These are phyloP conservation scores for Ephydatia muelleri DNA, from an alignment of 37 sponge, comb jelly and placozoan genomes.

Conservation along the genomic window DNA sequence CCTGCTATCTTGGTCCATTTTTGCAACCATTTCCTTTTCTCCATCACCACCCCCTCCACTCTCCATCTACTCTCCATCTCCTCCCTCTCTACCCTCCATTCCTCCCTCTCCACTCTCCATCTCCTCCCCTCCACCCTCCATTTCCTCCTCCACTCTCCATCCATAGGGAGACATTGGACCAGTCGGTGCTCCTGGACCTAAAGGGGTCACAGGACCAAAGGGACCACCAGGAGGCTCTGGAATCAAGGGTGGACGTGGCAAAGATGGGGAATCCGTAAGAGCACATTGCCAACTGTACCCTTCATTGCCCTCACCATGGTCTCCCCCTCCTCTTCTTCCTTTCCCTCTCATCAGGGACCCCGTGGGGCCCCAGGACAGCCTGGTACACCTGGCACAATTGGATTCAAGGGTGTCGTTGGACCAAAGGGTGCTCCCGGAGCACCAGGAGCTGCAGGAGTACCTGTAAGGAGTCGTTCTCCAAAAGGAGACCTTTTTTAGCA, in stretches of 20 bases:
- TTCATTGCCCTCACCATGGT: background rate
- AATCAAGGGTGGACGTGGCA: background rate
- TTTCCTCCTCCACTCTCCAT: too few species aligned
- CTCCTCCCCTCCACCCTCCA: background rate
- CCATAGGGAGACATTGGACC: conserved; percentile 13
- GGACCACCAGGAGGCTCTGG: conserved; percentile 37
- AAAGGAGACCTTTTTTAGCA: background rate
- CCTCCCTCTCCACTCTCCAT: background rate
- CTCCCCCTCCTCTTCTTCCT: background rate
- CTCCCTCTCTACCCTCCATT: background rate
- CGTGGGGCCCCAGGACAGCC: conserved; percentile 24
- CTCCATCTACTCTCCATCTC: background rate
- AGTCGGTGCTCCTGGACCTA: background rate
- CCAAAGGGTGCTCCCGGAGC: conserved; percentile 30
- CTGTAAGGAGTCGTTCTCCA: background rate
- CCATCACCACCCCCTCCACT: background rate
- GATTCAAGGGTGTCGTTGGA: conserved; percentile 2
- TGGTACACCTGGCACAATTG: conserved; percentile 37
- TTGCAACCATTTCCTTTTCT: too few species aligned
- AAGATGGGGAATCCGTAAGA: conserved; percentile 45
- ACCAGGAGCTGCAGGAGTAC: conserved; percentile 35
- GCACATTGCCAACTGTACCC: background rate
- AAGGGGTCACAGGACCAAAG: conserved; percentile 27
- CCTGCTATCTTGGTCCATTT: too few species aligned
- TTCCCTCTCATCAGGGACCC: background rate